These are phyloP conservation scores for Crocidura indochinensis DNA, from an alignment of 2,797 vertebrate species.

Conservation along the genomic window DNA sequence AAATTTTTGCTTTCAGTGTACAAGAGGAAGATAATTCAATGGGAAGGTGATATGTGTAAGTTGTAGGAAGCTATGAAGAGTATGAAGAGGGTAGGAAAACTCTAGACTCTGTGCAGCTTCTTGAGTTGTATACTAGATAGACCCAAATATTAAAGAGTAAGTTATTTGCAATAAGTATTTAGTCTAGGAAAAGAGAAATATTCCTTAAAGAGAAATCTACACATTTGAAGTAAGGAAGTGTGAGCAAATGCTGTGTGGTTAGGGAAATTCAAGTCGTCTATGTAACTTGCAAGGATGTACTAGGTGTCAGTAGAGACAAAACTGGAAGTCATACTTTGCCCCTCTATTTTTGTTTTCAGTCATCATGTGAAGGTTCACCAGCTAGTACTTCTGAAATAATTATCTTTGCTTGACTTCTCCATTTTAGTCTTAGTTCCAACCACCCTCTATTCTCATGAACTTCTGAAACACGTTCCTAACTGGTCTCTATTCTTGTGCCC, in stretches of 20 bases:
- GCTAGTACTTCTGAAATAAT: not conserved
- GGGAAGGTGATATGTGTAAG: not conserved
- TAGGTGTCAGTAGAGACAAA: not conserved
- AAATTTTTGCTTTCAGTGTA: slow-evolving; percentile 14
- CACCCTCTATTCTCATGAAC: not conserved
- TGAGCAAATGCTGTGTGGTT: not conserved
- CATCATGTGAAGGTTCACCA: too few species aligned
- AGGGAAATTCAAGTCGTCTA: not conserved
- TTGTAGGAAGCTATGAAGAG: not conserved
- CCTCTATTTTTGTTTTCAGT: not conserved
- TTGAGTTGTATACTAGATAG: not conserved
- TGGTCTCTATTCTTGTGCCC: not conserved
- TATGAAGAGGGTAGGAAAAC: not conserved
- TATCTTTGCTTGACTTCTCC: not conserved
- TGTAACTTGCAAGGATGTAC: not conserved
- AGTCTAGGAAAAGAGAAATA: not conserved
- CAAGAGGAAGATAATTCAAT: not conserved
- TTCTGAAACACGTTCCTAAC: slow-evolving; percentile 1
- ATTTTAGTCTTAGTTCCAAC: not conserved
- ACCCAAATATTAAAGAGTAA: slow-evolving; percentile 13
- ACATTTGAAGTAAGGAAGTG: slow-evolving; percentile 13
- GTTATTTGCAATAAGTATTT: not conserved
- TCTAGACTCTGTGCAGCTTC: not conserved
- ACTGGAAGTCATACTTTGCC: not conserved
- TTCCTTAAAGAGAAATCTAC: slow-evolving; percentile 8